These are phyloP conservation scores for Menidia beryllina DNA, from an alignment of 2,113 vertebrate species.

Conservation along the genomic window DNA sequence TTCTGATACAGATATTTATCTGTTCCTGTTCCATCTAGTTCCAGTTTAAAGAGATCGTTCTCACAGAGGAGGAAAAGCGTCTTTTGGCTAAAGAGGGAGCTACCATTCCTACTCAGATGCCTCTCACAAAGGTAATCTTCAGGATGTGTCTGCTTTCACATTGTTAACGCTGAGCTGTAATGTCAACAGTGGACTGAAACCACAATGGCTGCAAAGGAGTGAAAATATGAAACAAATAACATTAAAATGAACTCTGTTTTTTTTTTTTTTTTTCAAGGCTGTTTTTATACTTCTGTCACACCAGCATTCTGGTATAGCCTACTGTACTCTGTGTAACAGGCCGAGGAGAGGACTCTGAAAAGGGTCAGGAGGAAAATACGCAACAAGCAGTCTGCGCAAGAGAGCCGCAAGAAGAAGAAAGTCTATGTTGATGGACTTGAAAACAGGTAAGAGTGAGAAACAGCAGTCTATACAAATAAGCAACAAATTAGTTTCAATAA, in stretches of 20 bases:
- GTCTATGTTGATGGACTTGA: constrained; percentile 89
- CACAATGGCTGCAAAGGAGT: neutral
- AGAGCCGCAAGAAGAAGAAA: constrained; percentile 90
- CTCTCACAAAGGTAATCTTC: constrained; percentile 88
- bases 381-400: constrained; percentile 92
- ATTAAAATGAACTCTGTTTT: neutral
- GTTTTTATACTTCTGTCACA: neutral
- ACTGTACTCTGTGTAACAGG: constrained; percentile 69
- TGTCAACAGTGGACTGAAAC: no score
- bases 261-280: neutral
- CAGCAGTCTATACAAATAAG: neutral
- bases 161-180: neutral
- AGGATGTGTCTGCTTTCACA: neutral
- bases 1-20: no score
- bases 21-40: constrained; percentile 63
- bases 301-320: constrained; percentile 17
- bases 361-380: constrained; percentile 89
- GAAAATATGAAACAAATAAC: neutral
- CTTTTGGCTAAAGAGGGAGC: constrained; percentile 88
- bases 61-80: constrained; percentile 89
- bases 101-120: constrained; percentile 82
- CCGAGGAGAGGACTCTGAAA: constrained; percentile 88
- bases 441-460: constrained; percentile 82
- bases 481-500: neutral
- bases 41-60: constrained; percentile 81